Base-by-base conservation (phyloP, 2,888 invertebrate species). In the Drosophila falleni region DNA sequence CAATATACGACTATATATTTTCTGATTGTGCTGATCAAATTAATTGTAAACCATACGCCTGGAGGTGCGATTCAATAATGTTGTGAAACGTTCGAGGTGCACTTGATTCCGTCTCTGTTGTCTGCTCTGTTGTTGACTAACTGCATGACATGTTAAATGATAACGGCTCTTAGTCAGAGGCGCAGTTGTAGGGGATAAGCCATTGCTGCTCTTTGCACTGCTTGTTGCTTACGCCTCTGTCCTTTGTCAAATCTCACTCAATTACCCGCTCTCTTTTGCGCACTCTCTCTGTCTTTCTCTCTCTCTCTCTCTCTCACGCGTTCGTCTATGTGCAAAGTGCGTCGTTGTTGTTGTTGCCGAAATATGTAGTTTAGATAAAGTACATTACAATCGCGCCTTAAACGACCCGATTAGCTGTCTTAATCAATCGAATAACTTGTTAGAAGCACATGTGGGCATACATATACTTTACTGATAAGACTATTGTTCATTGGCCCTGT, bases 341-440 rank as follows among this genome's bases (percentile, higher is more conserved):
- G 59, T 42, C 51, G 46, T 55, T 63, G 50, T 44, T 68, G 46
- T 51, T 58, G 26, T 10, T 61, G 26, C 6, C 59, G 9, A 44
- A 56, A 63, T 66, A 23, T 23, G 23, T 23, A 63, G 74, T 50
- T 78, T 65, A 54, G 54, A 41, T 54, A 58, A 74, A 74, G 75
- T 74, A 53, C 51, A 71, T 66, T 66, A 75, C 63, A 74, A 79
- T 79, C 53, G 62, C 80, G 76, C 54, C 69, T 86, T 67, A 71
- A 77, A 56, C 80, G 65, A 68, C 39, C 56, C 66, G 89, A 80
- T 82, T 88, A 82, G 80, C 87, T 71, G 72, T 78, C 68, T 74
- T 77, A 77, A 78, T 78, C 74, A 78, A 65, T 68, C 49, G 55
- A 35, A 26, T 29, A 58, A 8, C 23, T 50, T 56, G 29, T 16